phyloP scores from a whole-genome alignment of 2,113 vertebrate genomes.

The Paedocypris sp. region DNA sequence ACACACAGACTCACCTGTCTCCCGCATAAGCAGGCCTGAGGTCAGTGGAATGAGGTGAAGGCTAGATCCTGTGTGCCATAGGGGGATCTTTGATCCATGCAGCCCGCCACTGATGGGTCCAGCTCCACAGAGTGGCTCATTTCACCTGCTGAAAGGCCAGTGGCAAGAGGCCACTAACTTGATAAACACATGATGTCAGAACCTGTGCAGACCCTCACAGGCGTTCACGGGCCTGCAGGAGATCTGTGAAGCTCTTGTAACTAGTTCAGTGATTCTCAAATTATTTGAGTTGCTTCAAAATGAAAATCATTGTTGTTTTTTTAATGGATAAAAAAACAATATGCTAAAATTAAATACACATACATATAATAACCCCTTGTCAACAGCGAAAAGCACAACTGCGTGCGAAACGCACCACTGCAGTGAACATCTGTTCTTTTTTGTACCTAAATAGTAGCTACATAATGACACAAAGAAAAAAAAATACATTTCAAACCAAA shows the following conservation, averaged over 20 bases:
- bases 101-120: not conserved
- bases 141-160: constrained; percentile 67
- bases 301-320: too few relatives aligned
- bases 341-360: too few relatives aligned
- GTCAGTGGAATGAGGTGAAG: constrained; percentile 13
- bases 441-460: too few relatives aligned
- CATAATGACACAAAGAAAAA: too few relatives aligned
- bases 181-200: constrained; percentile 76
- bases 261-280: too few relatives aligned
- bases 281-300: too few relatives aligned
- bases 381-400: too few relatives aligned
- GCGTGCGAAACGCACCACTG: too few relatives aligned
- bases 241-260: constrained; percentile 38
- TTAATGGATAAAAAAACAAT: too few relatives aligned
- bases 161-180: constrained; percentile 31
- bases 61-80: constrained; percentile 47
- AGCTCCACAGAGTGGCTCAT: constrained; percentile 51
- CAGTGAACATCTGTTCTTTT: too few relatives aligned
- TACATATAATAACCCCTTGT: too few relatives aligned
- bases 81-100: constrained; percentile 59
- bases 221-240: constrained; percentile 39
- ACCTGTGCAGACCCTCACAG: constrained; percentile 44
- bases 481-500: too few relatives aligned
- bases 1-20: not conserved
- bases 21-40: not conserved